These are phyloP conservation scores for Xenops minutus DNA, from an alignment of 2,797 vertebrate species.

Conservation along the genomic window DNA sequence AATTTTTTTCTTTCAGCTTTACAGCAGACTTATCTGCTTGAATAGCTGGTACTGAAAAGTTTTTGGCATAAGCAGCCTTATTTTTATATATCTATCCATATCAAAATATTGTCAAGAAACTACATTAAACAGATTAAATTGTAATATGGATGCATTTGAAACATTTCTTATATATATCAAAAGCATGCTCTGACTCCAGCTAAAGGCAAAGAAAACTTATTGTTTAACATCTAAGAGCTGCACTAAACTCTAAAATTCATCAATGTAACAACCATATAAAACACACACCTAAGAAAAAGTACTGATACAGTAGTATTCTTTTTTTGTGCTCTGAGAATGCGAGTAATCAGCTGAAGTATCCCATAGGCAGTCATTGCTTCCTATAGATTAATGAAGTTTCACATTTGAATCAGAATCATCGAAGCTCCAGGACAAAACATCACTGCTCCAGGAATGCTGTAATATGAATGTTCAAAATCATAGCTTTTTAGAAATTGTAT, in stretches of 20 bases:
- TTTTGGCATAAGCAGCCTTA: not conserved
- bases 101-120: not conserved
- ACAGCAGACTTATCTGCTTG: not conserved
- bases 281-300: not conserved
- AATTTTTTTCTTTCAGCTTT: not conserved
- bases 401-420: not conserved
- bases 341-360: not conserved
- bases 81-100: not conserved
- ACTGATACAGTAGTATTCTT: not conserved
- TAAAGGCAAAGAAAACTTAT: not conserved
- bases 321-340: not conserved
- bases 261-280: not conserved
- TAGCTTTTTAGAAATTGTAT: not conserved
- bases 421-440: not conserved
- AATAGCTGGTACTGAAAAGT: not conserved
- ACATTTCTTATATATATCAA: not conserved
- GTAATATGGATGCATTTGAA: not conserved
- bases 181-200: not conserved
- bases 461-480: not conserved
- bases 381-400: not conserved
- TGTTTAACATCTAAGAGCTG: not conserved
- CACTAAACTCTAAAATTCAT: not conserved
- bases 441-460: not conserved
- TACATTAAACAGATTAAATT: not conserved
- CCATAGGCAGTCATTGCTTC: not conserved